Evolutionary conservation across 2,797 vertebrate species (phyloP).

Genomic region (Sebastes glaucus): DNA sequence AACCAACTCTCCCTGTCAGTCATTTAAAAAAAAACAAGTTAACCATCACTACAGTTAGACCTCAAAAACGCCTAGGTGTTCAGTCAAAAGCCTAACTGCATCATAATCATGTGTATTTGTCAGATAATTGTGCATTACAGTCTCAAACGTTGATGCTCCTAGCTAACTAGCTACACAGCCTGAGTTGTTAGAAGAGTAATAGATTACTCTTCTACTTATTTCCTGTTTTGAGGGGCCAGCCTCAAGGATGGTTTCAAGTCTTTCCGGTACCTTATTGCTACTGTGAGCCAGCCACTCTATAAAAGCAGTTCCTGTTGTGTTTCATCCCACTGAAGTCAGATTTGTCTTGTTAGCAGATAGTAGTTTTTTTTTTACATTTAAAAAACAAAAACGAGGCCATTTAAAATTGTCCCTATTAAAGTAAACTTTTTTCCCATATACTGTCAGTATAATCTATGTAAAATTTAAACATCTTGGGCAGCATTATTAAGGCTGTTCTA

Average conservation of each 20-base stretch:
- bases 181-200: constrained; percentile 38
- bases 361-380: constrained; percentile 24
- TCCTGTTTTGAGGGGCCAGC: constrained; percentile 71
- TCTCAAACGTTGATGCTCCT: not conserved
- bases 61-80: constrained; percentile 1
- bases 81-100: constrained; percentile 1
- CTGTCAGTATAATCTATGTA: constrained; percentile 22
- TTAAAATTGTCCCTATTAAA: constrained; percentile 31
- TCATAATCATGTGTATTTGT: not conserved
- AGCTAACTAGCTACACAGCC: constrained; percentile 33
- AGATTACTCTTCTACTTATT: constrained; percentile 1
- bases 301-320: constrained; percentile 29
- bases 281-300: constrained; percentile 61
- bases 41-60: not conserved
- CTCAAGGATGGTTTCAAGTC: constrained; percentile 54
- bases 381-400: constrained; percentile 41
- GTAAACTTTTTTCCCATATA: constrained; percentile 35
- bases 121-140: not conserved
- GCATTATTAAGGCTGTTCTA: constrained; percentile 51
- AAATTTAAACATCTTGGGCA: constrained; percentile 32
- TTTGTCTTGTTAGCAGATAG: constrained; percentile 9
- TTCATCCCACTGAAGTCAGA: constrained; percentile 20
- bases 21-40: not conserved
- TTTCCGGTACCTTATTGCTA: constrained; percentile 17
- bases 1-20: not conserved